phyloP scores from a whole-genome alignment of 2,888 invertebrate species.

The Arge pagana region DNA sequence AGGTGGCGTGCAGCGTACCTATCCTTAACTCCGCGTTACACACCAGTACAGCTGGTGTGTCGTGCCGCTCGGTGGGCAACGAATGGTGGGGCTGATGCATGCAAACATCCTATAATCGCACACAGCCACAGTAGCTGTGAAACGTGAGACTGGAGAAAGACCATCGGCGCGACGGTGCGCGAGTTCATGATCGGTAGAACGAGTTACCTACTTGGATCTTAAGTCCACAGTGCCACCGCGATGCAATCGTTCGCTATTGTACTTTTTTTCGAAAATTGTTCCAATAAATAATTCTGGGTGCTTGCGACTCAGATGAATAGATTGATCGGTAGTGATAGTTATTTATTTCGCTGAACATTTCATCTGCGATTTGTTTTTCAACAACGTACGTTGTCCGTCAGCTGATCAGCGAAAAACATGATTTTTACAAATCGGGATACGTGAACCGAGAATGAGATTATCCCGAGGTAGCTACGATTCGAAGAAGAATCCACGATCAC shows the following conservation, averaged over 20 bases:
- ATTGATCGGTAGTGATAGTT: neutral
- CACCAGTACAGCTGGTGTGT: conserved; percentile 1
- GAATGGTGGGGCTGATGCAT: too few species aligned
- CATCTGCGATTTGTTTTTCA: too few species aligned
- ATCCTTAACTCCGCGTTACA: neutral
- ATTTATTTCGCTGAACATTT: too few species aligned
- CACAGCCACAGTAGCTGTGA: conserved; percentile 38
- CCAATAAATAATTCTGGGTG: neutral
- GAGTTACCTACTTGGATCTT: too few species aligned
- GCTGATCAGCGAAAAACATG: neutral
- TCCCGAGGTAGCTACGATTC: too few species aligned
- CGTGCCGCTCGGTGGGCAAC: too few species aligned
- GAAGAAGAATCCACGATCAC: too few species aligned
- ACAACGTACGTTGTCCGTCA: neutral
- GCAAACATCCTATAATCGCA: conserved; percentile 7
- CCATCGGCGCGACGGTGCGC: conserved; percentile 22
- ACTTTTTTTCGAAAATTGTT: conserved; percentile 32
- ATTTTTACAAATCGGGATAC: too few species aligned
- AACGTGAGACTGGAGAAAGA: conserved; percentile 44
- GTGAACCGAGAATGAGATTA: too few species aligned
- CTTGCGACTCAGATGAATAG: neutral
- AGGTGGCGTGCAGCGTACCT: neutral
- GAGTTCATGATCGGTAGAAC: too few species aligned
- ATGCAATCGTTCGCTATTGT: conserved; percentile 22
- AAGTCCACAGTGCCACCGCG: conserved; percentile 31